Conservation (phyloP, 2,113 vertebrate genomes). For the Dolichotis patagonum region DNA sequence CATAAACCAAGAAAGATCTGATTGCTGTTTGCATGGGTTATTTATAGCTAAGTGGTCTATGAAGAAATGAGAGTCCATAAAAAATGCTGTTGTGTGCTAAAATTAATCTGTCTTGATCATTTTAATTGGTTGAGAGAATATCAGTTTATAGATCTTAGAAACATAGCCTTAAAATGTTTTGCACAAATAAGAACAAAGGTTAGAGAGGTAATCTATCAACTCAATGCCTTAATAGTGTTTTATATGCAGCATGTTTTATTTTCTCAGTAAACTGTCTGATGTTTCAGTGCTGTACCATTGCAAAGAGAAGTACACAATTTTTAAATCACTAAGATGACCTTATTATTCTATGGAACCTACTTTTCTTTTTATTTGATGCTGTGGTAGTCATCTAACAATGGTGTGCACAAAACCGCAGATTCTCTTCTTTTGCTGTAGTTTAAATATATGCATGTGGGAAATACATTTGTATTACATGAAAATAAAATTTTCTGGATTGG, state of each 20-base stretch:
- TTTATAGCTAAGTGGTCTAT: conserved; percentile 77
- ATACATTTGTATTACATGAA: not conserved
- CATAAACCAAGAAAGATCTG: conserved; percentile 70
- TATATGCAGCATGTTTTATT: not conserved
- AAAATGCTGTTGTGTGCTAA: conserved; percentile 76
- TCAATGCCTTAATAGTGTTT: not conserved
- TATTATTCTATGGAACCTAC: not conserved
- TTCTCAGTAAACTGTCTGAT: not conserved
- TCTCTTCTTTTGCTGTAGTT: not conserved
- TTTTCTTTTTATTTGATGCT: not conserved
- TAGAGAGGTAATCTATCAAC: not conserved
- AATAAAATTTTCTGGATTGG: not conserved
- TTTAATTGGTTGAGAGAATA: conserved; percentile 72
- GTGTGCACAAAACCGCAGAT: no score
- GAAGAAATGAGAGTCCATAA: conserved; percentile 78
- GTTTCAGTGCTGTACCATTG: not conserved
- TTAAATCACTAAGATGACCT: not conserved
- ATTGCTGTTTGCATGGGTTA: conserved; percentile 77
- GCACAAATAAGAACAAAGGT: conserved; percentile 60
- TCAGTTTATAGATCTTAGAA: conserved; percentile 65
- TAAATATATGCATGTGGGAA: not conserved
- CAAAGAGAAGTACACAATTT: not conserved
- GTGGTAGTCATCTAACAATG: not conserved
- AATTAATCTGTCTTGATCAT: conserved; percentile 74
- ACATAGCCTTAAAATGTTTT: conserved; percentile 11